Base-by-base conservation (phyloP, 2,888 invertebrate genomes). In the Thumatha senex region DNA sequence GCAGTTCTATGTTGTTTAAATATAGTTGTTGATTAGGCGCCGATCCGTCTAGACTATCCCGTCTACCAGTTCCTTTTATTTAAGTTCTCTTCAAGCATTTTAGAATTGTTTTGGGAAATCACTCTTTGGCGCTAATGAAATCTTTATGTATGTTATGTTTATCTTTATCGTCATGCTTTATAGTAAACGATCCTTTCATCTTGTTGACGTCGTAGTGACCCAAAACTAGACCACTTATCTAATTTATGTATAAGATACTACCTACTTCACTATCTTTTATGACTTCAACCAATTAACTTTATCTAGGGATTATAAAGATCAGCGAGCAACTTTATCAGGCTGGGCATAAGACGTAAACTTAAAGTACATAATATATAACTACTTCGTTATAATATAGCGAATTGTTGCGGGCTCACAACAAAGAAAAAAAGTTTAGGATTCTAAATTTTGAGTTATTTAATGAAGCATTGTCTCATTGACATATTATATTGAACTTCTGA, bases 41-140 rank as follows among this genome's bases (percentile, higher is more conserved):
- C 89, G 58, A 55, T 51, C 58, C 66, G 89, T 82, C 85, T 86
- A 79, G 82, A 77, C 81, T 73, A 74, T 72, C 76, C 72, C 70
- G 67, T 63, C 69, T 77, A 72, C 73, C 75, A 62, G 65, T 71
- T 71, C 74, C 76, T 73, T 71, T 67, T 3, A 31, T 72, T 58
- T 69, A 60, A 74, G 57, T 67, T 61, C 63, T 64, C 64, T 52
- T 52, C 30, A 33, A 58, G 51, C 58, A 61, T 55, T 51, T 50
- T 31, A 44, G 43, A 15, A 31, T 40, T 47, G 30, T 5, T 30
- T 42, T 13, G 49, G 39, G 46, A 29, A 48, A 58, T 56, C 40
- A 48, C 52, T 51, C n/a, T 46, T 13, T 40, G 38, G 34, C 34
- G 30, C 36, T 13, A 29, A 15, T 41, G 36, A 53, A 51, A 61